Percentiles rank a stretch among this genome's conserved stretches.
Evolutionary conservation across 2,888 invertebrate genomes (phyloP).

Genomic region (Heteromyza rotundicornis): DNA sequence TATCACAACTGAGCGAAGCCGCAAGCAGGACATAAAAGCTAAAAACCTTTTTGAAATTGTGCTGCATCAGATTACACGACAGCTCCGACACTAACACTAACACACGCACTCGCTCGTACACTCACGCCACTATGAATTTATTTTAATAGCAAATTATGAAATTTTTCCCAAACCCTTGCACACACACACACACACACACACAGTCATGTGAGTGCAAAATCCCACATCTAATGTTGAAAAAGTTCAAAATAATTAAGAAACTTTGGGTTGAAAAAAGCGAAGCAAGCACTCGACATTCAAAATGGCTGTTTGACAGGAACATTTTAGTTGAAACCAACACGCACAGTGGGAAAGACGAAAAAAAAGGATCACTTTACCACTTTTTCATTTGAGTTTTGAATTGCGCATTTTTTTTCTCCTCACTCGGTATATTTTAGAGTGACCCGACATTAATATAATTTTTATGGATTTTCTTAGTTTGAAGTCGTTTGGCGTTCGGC

Average conservation of each 20-base stretch:
- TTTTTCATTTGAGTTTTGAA: not conserved
- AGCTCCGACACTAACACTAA: not conserved
- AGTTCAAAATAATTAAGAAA: slow-evolving; percentile 2
- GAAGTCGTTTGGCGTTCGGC: not conserved
- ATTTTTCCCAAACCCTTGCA: not conserved
- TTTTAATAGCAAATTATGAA: slow-evolving; percentile 5
- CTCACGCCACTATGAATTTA: no score
- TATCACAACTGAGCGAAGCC: not conserved
- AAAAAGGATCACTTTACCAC: slow-evolving; percentile 1
- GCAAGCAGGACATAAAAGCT: slow-evolving; percentile 2
- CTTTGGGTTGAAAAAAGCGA: not conserved
- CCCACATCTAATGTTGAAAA: not conserved
- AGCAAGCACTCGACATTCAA: not conserved
- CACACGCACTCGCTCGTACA: no score
- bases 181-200: not conserved
- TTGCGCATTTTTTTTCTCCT: no score
- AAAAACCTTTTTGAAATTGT: not conserved
- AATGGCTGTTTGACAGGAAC: not conserved
- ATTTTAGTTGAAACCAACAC: not conserved
- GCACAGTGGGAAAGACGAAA: not conserved
- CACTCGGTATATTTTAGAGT: not conserved
- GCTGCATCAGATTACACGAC: not conserved
- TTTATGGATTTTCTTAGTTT: not conserved
- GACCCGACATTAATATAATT: not conserved
- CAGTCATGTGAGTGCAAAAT: not conserved